Evolutionary conservation across 64 coral and sea anemone species (phyloP), one percentile per base, ranked within the genome.

Genomic region (Platygyra sinensis): DNA sequence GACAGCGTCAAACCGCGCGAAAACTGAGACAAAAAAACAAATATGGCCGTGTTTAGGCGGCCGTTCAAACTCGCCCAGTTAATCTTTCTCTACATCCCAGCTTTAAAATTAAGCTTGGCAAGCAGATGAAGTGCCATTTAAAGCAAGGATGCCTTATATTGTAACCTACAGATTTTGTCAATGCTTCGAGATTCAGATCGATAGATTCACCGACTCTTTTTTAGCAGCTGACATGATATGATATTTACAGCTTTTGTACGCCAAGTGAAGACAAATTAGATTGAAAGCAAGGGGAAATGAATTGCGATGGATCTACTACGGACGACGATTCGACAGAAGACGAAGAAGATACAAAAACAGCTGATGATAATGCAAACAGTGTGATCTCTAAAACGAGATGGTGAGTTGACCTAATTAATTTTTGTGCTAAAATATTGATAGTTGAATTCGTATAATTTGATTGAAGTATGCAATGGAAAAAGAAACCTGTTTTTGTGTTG

Each of bases 281-380:
- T 57, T 49, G 19, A 76, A 46, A 49, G 19, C 32, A 22, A 49
- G 14, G 20, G 20, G 19, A 46, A 19, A 76, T 76, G 74, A 20
- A 24, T 22, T 46, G 32, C 74, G 74, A 76, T 24, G 38, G 33
- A 24, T 49, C 74, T 49, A 49, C 38, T 24, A 76, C 74, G 10
- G 74, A 76, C 49, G 74, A 76, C 17, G 74, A 76, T 50, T 38
- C 36, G 39, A 76, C 74, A 76, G 74, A 76, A 76, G 74, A 76
- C 39, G 74, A 76, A 76, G 74, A 76, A 49, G 33, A 76, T 1
- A 22, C 33, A 24, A 42, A 52, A 76, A 76, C 38, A 46, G 32
- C 36, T 22, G 74, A 49, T 49, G 33, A 20, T 10, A 17, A 76
- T 76, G 20, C 19, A 76, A 49, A 76, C 33, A 49, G 49, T 0